Evolutionary conservation across 2,888 invertebrate species (phyloP), one percentile per base, ranked within the genome.

Genomic region (Drosophila nr. perissopoda): DNA sequence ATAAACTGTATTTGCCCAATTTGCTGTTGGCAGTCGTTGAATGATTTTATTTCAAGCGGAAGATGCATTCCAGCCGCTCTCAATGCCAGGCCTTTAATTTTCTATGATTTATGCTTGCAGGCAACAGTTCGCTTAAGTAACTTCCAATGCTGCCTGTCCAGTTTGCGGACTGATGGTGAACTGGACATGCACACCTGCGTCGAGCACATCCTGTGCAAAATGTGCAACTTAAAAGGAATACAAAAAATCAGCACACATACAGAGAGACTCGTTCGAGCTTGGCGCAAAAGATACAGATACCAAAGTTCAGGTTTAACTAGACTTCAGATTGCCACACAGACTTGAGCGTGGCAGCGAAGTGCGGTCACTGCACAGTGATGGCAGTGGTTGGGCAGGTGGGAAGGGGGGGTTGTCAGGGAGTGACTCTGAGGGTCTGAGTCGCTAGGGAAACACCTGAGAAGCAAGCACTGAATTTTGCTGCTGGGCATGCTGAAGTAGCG

Each of bases 251-350:
- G 53, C 54, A 72, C 54, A 67, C 25, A 18, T n/a, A 57, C 31
- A 57, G 16, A 51, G 21, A 34, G 65, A 72, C 59, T 73, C 54
- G 60, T 38, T 34, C 31, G 72, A 62, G 51, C 62, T 25, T 21
- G 25, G 27, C 33, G 21, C 25, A 58, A 69, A 58, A 59, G 59
- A 76, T 84, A 84, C 65, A 57, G 57, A 69, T 80, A 76, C 87
- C 76, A 73, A 80, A 88, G 71, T 83, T 88, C 88, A 85, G 90
- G 90, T 89, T 88, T 88, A 78, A 83, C 88, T 83, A 87, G 90
- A 85, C 86, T 58, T 73, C 48, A 40, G 42, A 59, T 60, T 49
- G 58, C 54, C 64, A 53, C 68, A 53, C 48, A 48, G 45, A 57
- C 38, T 68, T 48, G 67, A 36, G 7, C 10, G 34, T 33, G 13